A percentile compares a stretch with the other conserved stretches of the same genome.
Conservation (phyloP, 35 echinoderm and acorn worm species). For the Ophiothrix spiculata region DNA sequence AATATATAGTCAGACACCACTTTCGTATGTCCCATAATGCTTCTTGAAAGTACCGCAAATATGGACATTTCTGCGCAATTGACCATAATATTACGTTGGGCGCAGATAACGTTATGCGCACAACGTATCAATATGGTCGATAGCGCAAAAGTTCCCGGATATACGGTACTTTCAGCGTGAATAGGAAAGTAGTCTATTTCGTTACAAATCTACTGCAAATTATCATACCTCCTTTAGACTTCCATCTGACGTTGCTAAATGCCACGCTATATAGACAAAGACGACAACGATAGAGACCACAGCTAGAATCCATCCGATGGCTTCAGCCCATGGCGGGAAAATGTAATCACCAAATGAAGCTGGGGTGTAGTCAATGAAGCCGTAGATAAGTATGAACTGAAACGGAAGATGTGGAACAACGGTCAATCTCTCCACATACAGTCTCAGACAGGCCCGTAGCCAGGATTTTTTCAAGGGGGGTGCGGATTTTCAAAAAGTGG, state of each 20-base stretch:
- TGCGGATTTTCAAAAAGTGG: no score
- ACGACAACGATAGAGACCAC: conserved; percentile 38
- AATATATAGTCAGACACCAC: no score
- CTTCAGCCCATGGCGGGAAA: conserved; percentile 73
- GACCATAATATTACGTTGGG: no score
- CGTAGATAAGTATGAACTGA: conserved; percentile 58
- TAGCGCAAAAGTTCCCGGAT: no score
- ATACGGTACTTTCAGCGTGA: neutral
- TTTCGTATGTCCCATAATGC: no score
- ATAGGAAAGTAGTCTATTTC: neutral
- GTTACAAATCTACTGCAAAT: neutral
- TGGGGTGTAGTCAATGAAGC: conserved; percentile 60
- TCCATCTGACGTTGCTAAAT: conserved; percentile 19
- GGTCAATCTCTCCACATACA: neutral
- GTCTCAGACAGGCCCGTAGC: no score
- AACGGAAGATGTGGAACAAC: neutral
- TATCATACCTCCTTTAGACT: conserved; percentile 34
- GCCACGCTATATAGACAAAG: conserved; percentile 20
- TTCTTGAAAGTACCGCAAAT: no score
- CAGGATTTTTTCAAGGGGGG: no score
- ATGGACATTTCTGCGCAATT: no score
- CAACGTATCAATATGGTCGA: no score
- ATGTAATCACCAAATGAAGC: conserved; percentile 58
- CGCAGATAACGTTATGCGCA: no score
- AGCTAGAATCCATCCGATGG: conserved; percentile 55